phyloP scores from a whole-genome alignment of 1,140 invertebrate genomes.

The Lepidurus arcticus region DNA sequence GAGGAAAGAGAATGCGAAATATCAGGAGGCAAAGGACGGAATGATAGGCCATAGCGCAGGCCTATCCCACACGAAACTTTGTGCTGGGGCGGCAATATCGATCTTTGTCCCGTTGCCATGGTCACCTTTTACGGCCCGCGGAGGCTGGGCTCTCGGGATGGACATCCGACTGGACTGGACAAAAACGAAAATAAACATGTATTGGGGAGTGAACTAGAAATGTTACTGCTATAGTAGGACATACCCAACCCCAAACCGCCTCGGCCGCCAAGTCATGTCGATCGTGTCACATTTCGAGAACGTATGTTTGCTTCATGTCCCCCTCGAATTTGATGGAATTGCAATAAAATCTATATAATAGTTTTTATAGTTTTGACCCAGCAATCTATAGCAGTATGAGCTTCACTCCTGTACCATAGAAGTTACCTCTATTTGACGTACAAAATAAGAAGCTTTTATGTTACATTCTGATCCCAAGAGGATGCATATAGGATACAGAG shows the following conservation, averaged over 20 bases:
- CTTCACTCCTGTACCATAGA: too few species aligned
- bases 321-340: neutral
- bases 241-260: neutral
- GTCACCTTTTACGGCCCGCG: neutral
- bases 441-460: too few species aligned
- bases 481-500: too few species aligned
- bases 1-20: neutral
- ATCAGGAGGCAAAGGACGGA: slow-evolving; percentile 14
- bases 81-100: slow-evolving; percentile 13
- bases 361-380: neutral
- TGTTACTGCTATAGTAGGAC: neutral
- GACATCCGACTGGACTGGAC: neutral
- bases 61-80: slow-evolving; percentile 14
- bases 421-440: too few species aligned
- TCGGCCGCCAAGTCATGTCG: neutral
- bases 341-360: neutral
- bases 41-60: slow-evolving; percentile 20
- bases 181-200: neutral
- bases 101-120: slow-evolving; percentile 15
- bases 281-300: neutral
- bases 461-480: too few species aligned
- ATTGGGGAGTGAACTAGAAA: neutral
- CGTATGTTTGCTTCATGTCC: neutral
- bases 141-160: neutral
- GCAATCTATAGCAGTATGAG: too few species aligned